These are phyloP conservation scores for Calyptomena viridis DNA, from an alignment of 2,113 vertebrate species.

Conservation along the genomic window DNA sequence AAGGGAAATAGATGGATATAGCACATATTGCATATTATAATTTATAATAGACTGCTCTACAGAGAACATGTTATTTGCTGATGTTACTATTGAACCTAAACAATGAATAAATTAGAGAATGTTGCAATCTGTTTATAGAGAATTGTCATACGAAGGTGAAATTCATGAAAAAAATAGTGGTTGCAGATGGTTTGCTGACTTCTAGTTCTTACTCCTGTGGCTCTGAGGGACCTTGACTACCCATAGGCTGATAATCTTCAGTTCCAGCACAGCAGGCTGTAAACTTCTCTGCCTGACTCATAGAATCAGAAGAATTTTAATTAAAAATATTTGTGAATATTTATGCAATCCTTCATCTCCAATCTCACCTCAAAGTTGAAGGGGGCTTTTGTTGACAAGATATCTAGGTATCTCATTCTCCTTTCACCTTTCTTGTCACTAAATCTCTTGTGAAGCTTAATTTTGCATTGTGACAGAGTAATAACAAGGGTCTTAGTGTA, in stretches of 20 bases:
- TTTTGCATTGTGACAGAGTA: neutral
- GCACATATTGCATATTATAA: neutral
- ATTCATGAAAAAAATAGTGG: neutral
- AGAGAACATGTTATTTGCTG: neutral
- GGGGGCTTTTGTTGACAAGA: neutral
- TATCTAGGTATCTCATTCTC: neutral
- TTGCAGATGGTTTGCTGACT: neutral
- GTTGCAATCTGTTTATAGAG: neutral
- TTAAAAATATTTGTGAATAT: neutral
- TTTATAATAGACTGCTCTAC: neutral
- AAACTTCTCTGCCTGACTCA: neutral
- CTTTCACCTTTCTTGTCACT: neutral
- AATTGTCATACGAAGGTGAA: conserved; percentile 20
- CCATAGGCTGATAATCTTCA: neutral
- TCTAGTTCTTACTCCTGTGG: neutral
- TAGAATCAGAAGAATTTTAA: neutral
- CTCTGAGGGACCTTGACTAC: neutral
- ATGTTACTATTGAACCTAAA: neutral
- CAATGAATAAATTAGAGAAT: conserved; percentile 28
- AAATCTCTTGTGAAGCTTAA: neutral
- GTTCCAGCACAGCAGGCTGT: neutral
- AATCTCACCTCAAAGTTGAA: neutral
- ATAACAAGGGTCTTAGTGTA: neutral
- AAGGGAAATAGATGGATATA: neutral
- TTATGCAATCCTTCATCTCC: neutral